Percentiles rank a stretch among this genome's conserved stretches.
These are phyloP conservation scores for Syrphus vitripennis DNA, from an alignment of 2,888 invertebrate species.

Conservation along the genomic window DNA sequence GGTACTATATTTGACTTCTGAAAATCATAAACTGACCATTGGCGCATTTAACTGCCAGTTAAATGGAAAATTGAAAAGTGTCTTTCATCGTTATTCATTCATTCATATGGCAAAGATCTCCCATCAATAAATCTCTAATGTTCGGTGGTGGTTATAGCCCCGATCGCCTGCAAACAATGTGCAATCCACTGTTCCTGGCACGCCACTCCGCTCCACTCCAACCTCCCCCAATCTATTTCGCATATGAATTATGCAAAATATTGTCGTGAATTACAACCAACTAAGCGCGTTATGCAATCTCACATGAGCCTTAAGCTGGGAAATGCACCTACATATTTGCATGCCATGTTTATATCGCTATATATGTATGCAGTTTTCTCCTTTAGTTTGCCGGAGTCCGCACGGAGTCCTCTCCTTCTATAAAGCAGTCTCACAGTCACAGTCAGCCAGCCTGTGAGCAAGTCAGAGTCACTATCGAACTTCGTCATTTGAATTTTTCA, in stretches of 20 bases:
- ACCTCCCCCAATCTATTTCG: slow-evolving; percentile 50
- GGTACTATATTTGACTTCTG: slow-evolving; percentile 25
- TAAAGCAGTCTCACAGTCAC: background rate
- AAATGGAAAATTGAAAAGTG: slow-evolving; percentile 57
- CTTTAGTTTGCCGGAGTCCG: background rate
- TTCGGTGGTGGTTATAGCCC: slow-evolving; percentile 50
- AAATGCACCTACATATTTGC: slow-evolving; percentile 59
- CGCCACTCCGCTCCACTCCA: slow-evolving; percentile 12
- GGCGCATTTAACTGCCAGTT: slow-evolving; percentile 8
- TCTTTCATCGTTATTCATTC: slow-evolving; percentile 55
- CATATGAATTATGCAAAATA: slow-evolving; percentile 72
- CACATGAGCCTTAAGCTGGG: slow-evolving; percentile 71
- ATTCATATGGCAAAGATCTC: slow-evolving; percentile 68
- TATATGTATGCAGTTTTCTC: no score
- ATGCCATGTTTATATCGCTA: slow-evolving; percentile 61
- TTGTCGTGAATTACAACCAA: slow-evolving; percentile 71
- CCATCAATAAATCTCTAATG: slow-evolving; percentile 68
- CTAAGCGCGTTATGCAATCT: slow-evolving; percentile 70
- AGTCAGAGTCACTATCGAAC: slow-evolving; percentile 44
- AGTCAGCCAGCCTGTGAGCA: background rate
- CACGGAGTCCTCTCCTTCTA: background rate
- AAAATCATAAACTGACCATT: slow-evolving; percentile 32
- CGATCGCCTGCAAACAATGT: slow-evolving; percentile 53
- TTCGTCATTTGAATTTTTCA: slow-evolving; percentile 70
- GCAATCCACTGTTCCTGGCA: slow-evolving; percentile 18